Conservation (phyloP, 2,797 vertebrate genomes). For the Oreochromis mossambicus region DNA sequence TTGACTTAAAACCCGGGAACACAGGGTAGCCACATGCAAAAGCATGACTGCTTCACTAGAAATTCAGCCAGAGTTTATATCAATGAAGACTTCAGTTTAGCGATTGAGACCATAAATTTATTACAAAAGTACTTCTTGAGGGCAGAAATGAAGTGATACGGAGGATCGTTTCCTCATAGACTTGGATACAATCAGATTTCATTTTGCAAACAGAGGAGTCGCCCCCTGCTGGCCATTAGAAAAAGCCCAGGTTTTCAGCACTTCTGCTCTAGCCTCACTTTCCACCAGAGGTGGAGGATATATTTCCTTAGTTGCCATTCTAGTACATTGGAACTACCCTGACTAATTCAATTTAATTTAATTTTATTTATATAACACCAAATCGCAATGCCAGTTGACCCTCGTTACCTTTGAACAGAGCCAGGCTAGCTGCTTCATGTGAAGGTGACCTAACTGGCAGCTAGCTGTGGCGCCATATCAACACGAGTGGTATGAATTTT, state of each 20-base stretch:
- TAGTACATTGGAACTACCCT: fast-evolving
- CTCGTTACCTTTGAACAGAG: neutral
- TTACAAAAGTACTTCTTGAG: neutral
- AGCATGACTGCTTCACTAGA: neutral
- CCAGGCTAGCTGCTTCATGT: neutral
- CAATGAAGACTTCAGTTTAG: neutral
- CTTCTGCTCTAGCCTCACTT: neutral
- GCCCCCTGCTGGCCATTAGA: neutral
- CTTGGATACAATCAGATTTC: neutral
- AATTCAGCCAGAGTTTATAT: neutral
- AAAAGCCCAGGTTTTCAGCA: neutral
- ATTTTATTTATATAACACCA: neutral
- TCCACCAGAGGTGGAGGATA: neutral
- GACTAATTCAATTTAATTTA: neutral
- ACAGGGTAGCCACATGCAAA: neutral
- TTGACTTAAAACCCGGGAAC: neutral
- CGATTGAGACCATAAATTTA: neutral
- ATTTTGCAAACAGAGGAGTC: neutral
- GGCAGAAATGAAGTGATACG: neutral
- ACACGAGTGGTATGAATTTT: neutral
- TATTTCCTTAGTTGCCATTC: too few relatives aligned
- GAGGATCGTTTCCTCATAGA: neutral
- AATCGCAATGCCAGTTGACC: neutral
- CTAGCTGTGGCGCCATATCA: neutral
- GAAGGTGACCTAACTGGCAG: neutral